Base-by-base conservation (phyloP, 2,888 invertebrate genomes). In the Chironomus tentans region DNA sequence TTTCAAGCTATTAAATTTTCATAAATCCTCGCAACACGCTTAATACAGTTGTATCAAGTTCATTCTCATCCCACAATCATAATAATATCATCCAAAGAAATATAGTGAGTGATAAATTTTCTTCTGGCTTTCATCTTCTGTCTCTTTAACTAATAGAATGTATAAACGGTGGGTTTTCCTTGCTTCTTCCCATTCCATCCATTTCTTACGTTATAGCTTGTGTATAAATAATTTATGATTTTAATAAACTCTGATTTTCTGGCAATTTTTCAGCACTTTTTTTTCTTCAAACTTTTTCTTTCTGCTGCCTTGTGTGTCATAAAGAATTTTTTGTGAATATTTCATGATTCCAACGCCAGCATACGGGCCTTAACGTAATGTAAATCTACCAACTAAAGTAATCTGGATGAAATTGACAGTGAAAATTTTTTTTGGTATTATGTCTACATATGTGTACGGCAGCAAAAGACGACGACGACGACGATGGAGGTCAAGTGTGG, bases 201-300 rank as follows among this genome's bases (percentile, higher is more conserved):
- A 56, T 15, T 15, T n/a, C 22, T 22, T 18, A 12, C 21, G 18
- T 21, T 65, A 65, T 21, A 24, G 21, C 21, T 21, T 24, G 18
- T 13, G 38, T 46, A 74, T 74, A 62, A 74, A 74, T 74, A 68
- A 74, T 74, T 74, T 74, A 74, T 74, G 74, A 65, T 68, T 74
- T 74, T 74, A 65, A 74, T 74, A 74, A 74, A 74, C 74, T 74
- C 62, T 74, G 74, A 74, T 74, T 74, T 74, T 62, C 68, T 74
- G 74, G 74, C 74, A 74, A 74, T 74, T 62, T 74, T 68, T 74
- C 74, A 74, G 68, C 46, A 74, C 28, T 15, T 18, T 46, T 24
- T 74, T 65, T 72, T 70, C 61, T 24, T 72, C 28, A 38, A 68
- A 68, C 69, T 68, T 38, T 68, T 13, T 68, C 28, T 10, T 38